A percentile compares a stretch with the other conserved stretches of the same genome.
These are phyloP conservation scores for Elanus axillaris DNA, from an alignment of 2,113 vertebrate genomes.

Conservation along the genomic window DNA sequence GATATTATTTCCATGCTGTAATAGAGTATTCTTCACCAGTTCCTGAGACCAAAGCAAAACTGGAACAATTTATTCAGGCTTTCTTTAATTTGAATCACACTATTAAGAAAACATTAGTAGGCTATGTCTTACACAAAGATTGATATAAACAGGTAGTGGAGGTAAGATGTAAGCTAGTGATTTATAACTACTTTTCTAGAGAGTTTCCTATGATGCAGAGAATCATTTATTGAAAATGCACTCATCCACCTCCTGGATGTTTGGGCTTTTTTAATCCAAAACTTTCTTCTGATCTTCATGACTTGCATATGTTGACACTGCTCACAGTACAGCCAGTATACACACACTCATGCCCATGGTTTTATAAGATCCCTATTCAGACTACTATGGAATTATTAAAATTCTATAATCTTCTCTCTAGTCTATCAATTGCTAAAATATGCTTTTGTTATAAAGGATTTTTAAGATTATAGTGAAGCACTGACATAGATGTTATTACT, in stretches of 20 bases:
- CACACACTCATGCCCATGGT: neutral
- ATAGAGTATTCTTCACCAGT: neutral
- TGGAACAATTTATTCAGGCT: neutral
- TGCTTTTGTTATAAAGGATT: neutral
- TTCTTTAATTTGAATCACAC: neutral
- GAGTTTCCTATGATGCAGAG: neutral
- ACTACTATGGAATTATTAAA: neutral
- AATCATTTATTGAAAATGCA: neutral
- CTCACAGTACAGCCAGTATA: neutral
- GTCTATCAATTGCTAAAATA: neutral
- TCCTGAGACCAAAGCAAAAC: neutral
- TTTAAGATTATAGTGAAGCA: neutral
- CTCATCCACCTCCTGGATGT: neutral
- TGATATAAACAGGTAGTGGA: neutral
- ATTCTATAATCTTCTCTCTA: neutral
- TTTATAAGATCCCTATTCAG: neutral
- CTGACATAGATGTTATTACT: neutral
- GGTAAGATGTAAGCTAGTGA: neutral
- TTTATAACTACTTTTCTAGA: neutral
- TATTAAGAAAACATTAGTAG: neutral
- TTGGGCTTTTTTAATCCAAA: neutral
- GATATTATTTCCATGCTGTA: neutral
- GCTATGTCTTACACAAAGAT: neutral
- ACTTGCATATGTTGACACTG: neutral
- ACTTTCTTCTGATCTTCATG: neutral